These are phyloP conservation scores for Platycercus adscitus DNA, from an alignment of 2,113 vertebrate genomes.

Conservation along the genomic window DNA sequence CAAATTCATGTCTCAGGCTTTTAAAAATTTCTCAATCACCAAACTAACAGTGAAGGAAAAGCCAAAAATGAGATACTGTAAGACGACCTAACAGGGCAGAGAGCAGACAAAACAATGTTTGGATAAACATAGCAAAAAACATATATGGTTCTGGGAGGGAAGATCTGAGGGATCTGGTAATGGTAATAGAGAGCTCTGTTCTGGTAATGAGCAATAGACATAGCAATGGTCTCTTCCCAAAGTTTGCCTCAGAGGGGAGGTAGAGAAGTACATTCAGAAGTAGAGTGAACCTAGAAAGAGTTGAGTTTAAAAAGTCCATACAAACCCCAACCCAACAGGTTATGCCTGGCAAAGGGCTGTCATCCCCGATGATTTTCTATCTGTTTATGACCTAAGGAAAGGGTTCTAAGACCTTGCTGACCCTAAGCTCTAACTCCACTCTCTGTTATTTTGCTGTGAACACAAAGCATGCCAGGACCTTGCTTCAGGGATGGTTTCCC, in stretches of 20 bases:
- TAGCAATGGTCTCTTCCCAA: not conserved
- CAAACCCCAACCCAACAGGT: not conserved
- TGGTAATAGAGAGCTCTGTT: not conserved
- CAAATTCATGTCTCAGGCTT: not conserved
- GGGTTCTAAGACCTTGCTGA: not conserved
- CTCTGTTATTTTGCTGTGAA: not conserved
- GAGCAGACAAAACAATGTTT: not conserved
- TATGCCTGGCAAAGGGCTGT: not conserved
- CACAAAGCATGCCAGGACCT: not conserved
- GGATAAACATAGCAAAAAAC: not conserved
- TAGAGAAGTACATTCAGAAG: not conserved
- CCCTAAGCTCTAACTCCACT: not conserved
- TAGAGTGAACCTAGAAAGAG: not conserved
- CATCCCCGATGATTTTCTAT: not conserved
- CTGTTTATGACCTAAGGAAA: not conserved
- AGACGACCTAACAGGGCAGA: not conserved
- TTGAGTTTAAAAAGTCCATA: accelerated
- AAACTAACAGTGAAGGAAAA: not conserved
- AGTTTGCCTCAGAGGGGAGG: not conserved
- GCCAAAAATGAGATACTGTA: not conserved
- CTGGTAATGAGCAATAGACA: not conserved
- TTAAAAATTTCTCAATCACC: not conserved
- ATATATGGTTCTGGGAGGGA: not conserved
- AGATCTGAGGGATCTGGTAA: not conserved
- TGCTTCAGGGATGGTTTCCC: not conserved